Evolutionary conservation across 2,888 invertebrate species (phyloP).

Genomic region (Pterostichus madidus): DNA sequence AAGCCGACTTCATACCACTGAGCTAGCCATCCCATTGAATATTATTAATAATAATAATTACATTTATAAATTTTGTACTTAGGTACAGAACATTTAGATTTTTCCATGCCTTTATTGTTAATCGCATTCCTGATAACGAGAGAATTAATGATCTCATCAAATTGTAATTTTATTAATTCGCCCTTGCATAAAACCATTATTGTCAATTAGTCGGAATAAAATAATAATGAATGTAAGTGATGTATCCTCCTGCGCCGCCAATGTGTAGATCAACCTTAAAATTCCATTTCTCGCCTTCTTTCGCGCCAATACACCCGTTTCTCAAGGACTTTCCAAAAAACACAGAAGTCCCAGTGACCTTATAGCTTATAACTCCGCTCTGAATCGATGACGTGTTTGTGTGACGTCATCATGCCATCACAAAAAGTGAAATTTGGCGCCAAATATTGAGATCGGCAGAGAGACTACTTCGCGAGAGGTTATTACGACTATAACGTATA

Average conservation of each 20-base stretch:
- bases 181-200: constrained; percentile 7
- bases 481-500: constrained; percentile 41
- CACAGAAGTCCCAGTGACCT: constrained; percentile 55
- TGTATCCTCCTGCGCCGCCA: constrained; percentile 9
- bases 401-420: constrained; percentile 10
- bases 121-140: no score
- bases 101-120: no score
- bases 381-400: constrained; percentile 4
- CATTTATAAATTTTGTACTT: no score
- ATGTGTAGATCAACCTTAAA: constrained; percentile 29
- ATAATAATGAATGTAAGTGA: constrained; percentile 22
- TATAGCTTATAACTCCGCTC: constrained; percentile 37
- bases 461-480: neutral
- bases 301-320: constrained; percentile 46
- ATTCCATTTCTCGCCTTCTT: constrained; percentile 37
- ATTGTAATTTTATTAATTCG: constrained; percentile 15
- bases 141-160: constrained; percentile 6
- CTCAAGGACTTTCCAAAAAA: constrained; percentile 51
- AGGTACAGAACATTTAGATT: neutral
- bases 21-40: no score
- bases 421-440: constrained; percentile 2
- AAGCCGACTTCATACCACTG: no score
- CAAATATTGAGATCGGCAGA: neutral
- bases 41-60: no score
- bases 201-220: constrained; percentile 1